A percentile compares a stretch with the other conserved stretches of the same genome.
These are phyloP conservation scores for Cistogaster globosa DNA, from an alignment of 2,888 invertebrate genomes.

Conservation along the genomic window DNA sequence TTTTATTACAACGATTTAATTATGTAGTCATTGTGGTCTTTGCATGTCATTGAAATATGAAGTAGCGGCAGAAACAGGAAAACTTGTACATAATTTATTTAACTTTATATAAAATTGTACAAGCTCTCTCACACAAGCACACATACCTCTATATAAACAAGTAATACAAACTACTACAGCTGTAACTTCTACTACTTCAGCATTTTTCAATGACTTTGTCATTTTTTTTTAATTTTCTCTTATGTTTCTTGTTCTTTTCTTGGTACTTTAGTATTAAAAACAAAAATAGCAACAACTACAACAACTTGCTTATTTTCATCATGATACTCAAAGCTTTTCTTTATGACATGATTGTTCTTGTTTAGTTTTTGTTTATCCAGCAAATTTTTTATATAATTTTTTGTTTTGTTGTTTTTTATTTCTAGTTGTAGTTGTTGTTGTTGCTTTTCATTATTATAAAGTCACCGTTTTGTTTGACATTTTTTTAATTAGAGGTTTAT, in stretches of 20 bases:
- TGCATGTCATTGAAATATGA: slow-evolving; percentile 66
- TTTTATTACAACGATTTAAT: slow-evolving; percentile 62
- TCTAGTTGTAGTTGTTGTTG: slow-evolving; percentile 23
- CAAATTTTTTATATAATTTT: slow-evolving; percentile 22
- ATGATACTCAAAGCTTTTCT: slow-evolving; percentile 55
- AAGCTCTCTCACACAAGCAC: background rate
- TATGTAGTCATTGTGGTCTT: slow-evolving; percentile 63
- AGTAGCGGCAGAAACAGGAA: slow-evolving; percentile 57
- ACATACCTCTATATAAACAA: background rate
- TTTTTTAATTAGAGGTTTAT: slow-evolving; percentile 69
- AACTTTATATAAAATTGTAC: slow-evolving; percentile 24
- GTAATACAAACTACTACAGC: background rate
- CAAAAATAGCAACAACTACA: slow-evolving; percentile 25
- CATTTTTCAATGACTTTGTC: slow-evolving; percentile 30
- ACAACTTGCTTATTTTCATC: slow-evolving; percentile 61
- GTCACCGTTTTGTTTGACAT: slow-evolving; percentile 65
- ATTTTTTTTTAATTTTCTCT: background rate
- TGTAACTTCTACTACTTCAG: background rate
- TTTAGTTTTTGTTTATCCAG: slow-evolving; percentile 49
- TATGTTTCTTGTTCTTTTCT: slow-evolving; percentile 50
- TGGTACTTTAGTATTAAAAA: slow-evolving; percentile 28
- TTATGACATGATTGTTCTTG: slow-evolving; percentile 21
- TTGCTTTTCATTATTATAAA: slow-evolving; percentile 26
- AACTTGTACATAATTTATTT: slow-evolving; percentile 59
- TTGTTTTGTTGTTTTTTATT: slow-evolving; percentile 26